These are phyloP conservation scores for Chironomus riparius DNA, from an alignment of 2,888 invertebrate species.

Conservation along the genomic window DNA sequence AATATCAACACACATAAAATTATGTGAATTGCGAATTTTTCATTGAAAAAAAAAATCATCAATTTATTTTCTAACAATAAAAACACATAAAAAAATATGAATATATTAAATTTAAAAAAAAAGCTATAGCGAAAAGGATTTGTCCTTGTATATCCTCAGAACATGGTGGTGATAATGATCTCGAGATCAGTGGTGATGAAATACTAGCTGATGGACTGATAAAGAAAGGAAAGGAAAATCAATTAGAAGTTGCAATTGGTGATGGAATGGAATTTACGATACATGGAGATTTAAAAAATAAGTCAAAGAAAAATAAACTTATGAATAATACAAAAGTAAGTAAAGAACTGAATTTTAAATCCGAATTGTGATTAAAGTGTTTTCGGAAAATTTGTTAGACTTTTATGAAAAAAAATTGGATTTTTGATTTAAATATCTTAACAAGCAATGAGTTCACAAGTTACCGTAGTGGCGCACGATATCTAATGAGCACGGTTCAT, in stretches of 20 bases:
- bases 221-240: constrained; percentile 80
- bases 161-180: constrained; percentile 52
- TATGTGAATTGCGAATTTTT: neutral
- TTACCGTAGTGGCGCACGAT: no score
- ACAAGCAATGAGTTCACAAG: no score
- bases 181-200: constrained; percentile 55
- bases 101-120: constrained; percentile 33
- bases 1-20: neutral
- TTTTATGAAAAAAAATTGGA: neutral
- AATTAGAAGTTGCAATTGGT: constrained; percentile 83
- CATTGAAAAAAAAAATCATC: constrained; percentile 18
- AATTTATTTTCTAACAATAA: constrained; percentile 15
- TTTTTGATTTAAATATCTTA: no score
- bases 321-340: constrained; percentile 67
- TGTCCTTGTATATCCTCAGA: constrained; percentile 59
- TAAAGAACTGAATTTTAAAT: constrained; percentile 26
- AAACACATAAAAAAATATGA: constrained; percentile 14
- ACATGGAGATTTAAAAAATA: constrained; percentile 78
- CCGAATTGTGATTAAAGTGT: neutral
- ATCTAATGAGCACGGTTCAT: no score
- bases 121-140: constrained; percentile 44
- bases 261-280: constrained; percentile 91
- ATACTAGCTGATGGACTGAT: constrained; percentile 76
- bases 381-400: neutral
- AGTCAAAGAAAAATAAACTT: constrained; percentile 72